phyloP scores from a whole-genome alignment of 2,888 invertebrate genomes.

The Lithosia quadra region DNA sequence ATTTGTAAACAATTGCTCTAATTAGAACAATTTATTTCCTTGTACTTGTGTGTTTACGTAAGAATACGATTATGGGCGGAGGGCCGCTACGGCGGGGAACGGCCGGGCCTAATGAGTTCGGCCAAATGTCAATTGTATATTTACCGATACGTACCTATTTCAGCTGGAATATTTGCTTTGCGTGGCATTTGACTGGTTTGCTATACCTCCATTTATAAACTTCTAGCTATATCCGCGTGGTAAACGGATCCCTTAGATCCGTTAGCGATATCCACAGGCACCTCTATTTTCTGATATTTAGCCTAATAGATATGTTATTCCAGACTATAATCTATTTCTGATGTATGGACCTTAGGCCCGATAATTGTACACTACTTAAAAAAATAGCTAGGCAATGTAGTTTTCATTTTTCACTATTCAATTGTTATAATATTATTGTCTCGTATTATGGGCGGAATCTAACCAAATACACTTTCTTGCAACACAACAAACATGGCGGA shows the following conservation, averaged over 20 bases:
- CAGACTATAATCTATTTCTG: too few relatives aligned
- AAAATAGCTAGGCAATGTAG: too few relatives aligned
- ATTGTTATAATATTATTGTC: too few relatives aligned
- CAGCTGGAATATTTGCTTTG: not conserved
- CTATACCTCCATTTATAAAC: not conserved
- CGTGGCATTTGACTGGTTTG: not conserved
- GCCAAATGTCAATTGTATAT: conserved; percentile 3
- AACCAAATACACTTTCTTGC: too few relatives aligned
- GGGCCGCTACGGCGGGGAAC: not conserved
- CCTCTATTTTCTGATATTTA: not conserved
- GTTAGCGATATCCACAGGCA: not conserved
- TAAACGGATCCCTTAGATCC: not conserved
- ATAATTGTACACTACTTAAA: too few relatives aligned
- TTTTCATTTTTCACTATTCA: too few relatives aligned
- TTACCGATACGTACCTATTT: not conserved
- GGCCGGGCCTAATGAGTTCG: not conserved
- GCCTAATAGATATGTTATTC: not conserved
- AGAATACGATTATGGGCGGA: not conserved
- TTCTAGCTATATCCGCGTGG: not conserved
- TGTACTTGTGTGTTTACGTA: conserved; percentile 9
- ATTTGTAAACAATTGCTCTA: conserved; percentile 7
- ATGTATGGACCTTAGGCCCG: too few relatives aligned
- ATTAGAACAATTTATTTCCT: conserved; percentile 2
- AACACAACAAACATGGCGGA: too few relatives aligned
- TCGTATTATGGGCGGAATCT: too few relatives aligned